Evolutionary conservation across 92 coral and sea anemone species (phyloP).

Genomic region (Ricordea florida): DNA sequence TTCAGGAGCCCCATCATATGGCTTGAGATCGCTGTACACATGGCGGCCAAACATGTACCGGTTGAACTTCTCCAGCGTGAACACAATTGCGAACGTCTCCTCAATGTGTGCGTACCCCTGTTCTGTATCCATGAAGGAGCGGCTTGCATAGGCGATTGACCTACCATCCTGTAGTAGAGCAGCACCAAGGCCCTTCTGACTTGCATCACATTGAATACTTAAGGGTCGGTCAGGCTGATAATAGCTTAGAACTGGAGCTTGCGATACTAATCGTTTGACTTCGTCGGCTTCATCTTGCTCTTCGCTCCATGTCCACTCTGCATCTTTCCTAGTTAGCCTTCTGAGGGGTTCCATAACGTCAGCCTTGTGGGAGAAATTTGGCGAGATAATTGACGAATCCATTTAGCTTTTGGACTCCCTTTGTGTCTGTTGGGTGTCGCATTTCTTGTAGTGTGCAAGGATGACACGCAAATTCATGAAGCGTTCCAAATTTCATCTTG

Average conservation of each 20-base stretch:
- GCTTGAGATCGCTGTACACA: neutral
- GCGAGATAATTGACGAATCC: conserved; percentile 47
- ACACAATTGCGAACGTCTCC: too few relatives aligned
- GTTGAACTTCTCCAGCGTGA: too few relatives aligned
- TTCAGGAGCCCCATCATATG: conserved; percentile 4
- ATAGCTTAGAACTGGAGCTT: conserved; percentile 42
- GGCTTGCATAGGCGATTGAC: conserved; percentile 36
- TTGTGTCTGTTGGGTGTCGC: conserved; percentile 42
- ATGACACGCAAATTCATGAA: too few relatives aligned
- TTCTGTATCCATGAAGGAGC: conserved; percentile 24
- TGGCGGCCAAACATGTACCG: conserved; percentile 10
- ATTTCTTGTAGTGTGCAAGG: conserved; percentile 37
- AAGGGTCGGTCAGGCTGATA: conserved; percentile 24
- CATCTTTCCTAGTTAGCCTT: neutral
- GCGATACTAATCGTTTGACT: conserved; percentile 32
- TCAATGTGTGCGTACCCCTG: conserved; percentile 6
- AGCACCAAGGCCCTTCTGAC: conserved; percentile 48
- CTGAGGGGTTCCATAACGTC: conserved; percentile 2
- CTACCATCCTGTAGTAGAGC: conserved; percentile 47
- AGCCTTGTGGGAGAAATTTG: too few relatives aligned
- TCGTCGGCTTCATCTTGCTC: conserved; percentile 27
- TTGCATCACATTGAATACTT: conserved; percentile 50
- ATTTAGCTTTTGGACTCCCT: conserved; percentile 47
- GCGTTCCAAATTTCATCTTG: too few relatives aligned
- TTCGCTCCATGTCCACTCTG: neutral